Conservation (phyloP, 2,797 vertebrate species). For the Emys orbicularis region DNA sequence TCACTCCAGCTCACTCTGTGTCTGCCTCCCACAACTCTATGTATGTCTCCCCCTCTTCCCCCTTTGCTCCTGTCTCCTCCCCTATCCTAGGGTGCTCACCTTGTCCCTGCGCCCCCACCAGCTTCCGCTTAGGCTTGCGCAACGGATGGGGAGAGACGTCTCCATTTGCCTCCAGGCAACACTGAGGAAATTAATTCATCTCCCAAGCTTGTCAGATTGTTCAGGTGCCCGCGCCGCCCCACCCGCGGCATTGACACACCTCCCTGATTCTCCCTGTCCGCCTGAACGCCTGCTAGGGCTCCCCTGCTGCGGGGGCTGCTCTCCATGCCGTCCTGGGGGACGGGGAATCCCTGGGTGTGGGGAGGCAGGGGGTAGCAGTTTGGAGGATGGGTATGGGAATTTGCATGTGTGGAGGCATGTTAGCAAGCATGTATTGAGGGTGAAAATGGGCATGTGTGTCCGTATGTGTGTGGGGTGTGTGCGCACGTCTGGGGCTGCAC, state of each 20-base stretch:
- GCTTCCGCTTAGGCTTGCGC: neutral
- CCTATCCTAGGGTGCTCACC: constrained; percentile 52
- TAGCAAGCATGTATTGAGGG: neutral
- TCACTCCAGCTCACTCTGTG: neutral
- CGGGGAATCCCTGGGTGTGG: constrained; percentile 23
- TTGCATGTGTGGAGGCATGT: neutral
- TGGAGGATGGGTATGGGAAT: neutral
- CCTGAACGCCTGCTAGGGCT: constrained; percentile 7
- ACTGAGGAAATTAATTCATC: constrained; percentile 81
- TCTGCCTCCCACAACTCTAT: neutral
- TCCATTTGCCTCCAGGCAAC: constrained; percentile 71
- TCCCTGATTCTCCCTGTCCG: constrained; percentile 6
- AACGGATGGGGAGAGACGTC: constrained; percentile 70
- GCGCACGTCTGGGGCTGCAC: no score
- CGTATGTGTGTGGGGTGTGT: no score
- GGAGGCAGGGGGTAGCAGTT: neutral
- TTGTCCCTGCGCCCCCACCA: constrained; percentile 36
- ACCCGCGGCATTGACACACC: constrained; percentile 4
- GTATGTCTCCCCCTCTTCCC: neutral
- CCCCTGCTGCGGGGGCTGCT: constrained; percentile 8
- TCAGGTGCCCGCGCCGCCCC: constrained; percentile 60
- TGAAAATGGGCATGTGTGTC: no score
- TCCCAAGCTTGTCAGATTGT: constrained; percentile 78
- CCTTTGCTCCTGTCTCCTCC: constrained; percentile 64
- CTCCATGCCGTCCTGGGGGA: neutral